Evolutionary conservation across 2,797 vertebrate genomes (phyloP).

Genomic region (Myoxocephalus aenaeus): DNA sequence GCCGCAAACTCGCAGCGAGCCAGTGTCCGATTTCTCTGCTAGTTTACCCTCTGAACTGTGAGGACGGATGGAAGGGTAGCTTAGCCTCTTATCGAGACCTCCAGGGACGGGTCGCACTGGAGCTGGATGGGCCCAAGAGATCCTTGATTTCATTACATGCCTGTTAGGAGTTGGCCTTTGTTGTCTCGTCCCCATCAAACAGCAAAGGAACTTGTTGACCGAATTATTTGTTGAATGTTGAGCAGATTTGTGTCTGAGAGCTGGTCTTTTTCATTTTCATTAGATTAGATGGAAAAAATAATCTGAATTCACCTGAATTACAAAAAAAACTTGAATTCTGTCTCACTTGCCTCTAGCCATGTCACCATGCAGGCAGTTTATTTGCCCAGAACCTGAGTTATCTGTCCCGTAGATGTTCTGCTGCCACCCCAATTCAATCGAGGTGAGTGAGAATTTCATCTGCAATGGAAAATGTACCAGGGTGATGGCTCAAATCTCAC

Average conservation of each 20-base stretch:
- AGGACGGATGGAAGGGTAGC: constrained; percentile 71
- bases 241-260: not conserved
- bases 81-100: constrained; percentile 67
- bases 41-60: constrained; percentile 77
- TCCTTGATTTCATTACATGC: constrained; percentile 65
- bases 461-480: not conserved
- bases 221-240: constrained; percentile 13
- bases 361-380: not conserved
- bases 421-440: too few relatives aligned
- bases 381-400: not conserved
- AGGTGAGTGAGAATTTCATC: not conserved
- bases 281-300: not conserved
- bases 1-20: constrained; percentile 55
- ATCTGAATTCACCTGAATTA: not conserved
- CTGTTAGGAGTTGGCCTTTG: constrained; percentile 52
- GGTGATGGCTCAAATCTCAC: constrained; percentile 1
- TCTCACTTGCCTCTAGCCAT: not conserved
- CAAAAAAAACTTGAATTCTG: not conserved
- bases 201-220: constrained; percentile 15
- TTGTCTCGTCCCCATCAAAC: constrained; percentile 37
- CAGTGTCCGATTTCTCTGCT: constrained; percentile 78
- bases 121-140: constrained; percentile 52
- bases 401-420: not conserved
- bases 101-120: constrained; percentile 59
- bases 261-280: not conserved